These are phyloP conservation scores for Hycleus cichorii DNA, from an alignment of 1,140 invertebrate species.

Conservation along the genomic window DNA sequence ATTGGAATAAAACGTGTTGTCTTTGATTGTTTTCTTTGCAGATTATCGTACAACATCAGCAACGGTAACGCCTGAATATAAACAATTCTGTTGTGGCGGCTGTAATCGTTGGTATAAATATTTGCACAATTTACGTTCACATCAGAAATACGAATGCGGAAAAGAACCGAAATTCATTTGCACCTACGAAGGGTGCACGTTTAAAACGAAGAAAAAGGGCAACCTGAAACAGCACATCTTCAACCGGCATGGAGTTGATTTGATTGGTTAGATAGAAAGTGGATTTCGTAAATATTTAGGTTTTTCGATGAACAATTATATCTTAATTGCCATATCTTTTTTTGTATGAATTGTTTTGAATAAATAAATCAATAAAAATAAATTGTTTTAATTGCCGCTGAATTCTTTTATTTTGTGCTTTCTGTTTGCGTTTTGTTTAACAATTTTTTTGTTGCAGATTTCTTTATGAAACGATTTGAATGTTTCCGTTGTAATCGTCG, in stretches of 20 bases:
- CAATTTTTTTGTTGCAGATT: not conserved
- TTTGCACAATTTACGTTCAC: constrained; percentile 31
- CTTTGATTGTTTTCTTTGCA: too few species aligned
- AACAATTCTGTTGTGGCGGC: constrained; percentile 9
- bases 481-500: constrained; percentile 1
- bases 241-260: constrained; percentile 9
- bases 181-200: constrained; percentile 34
- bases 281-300: too few species aligned
- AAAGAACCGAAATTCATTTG: constrained; percentile 46
- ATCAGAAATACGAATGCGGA: constrained; percentile 59
- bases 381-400: too few species aligned
- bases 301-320: too few species aligned
- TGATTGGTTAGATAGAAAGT: not conserved
- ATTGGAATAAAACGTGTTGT: too few species aligned
- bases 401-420: too few species aligned
- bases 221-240: constrained; percentile 27
- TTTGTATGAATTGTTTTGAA: too few species aligned
- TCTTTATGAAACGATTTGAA: not conserved
- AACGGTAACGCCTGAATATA: not conserved
- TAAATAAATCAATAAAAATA: too few species aligned
- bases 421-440: too few species aligned
- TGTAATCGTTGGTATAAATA: constrained; percentile 12
- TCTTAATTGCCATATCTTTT: too few species aligned
- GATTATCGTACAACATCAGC: too few species aligned
- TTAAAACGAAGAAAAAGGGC: constrained; percentile 39